Evolutionary conservation across 1,140 invertebrate species (phyloP), one percentile per base, ranked within the genome.

Genomic region (Olivierus martensii): DNA sequence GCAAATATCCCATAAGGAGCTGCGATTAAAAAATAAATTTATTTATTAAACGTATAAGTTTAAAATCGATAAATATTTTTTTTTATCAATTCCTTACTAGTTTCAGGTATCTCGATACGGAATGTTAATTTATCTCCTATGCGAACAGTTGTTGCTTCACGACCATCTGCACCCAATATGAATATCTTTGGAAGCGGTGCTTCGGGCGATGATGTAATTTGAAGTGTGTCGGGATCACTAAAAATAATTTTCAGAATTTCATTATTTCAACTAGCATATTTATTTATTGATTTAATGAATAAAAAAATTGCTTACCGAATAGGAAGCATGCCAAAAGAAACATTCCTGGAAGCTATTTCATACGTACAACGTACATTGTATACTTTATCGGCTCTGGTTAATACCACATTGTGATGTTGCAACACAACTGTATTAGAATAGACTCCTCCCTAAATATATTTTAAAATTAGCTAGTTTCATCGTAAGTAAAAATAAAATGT

Each of bases 321-420:
- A 49, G 89, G 88, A 82, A 93, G 89, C 87, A 93, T 92, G 71
- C 89, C 89, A 71, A 93, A 94, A 10, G 89, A 92, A 54, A 94
- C 91, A 68, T 94, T 94, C 74, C 90, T 88, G 1, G 88, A 90
- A 48, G 87, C 87, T 81, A 93, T 93, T 69, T 94, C 90, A 66
- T 94, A 94, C 0, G 89, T 94, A 65, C 90, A 94, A 64, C 92
- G 89, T 36, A 94, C 86, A 71, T 92, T 92, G 77, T 94, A 94
- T 61, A 93, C 92, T 68, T 94, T 94, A 67, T 94, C 90, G 1
- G 88, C 87, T 71, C 93, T 93, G 11, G 89, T 94, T 85, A 94
- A 91, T 3, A 94, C 89, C 7, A 93, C 87, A 63, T 87, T 92
- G 71, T 94, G 89, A 65, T 93, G 89, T 70, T 94, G 90, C 1